Evolutionary conservation across 1,140 invertebrate species (phyloP), one percentile per base, ranked within the genome.

Genomic region (Mycetomoellerius zeteki): DNA sequence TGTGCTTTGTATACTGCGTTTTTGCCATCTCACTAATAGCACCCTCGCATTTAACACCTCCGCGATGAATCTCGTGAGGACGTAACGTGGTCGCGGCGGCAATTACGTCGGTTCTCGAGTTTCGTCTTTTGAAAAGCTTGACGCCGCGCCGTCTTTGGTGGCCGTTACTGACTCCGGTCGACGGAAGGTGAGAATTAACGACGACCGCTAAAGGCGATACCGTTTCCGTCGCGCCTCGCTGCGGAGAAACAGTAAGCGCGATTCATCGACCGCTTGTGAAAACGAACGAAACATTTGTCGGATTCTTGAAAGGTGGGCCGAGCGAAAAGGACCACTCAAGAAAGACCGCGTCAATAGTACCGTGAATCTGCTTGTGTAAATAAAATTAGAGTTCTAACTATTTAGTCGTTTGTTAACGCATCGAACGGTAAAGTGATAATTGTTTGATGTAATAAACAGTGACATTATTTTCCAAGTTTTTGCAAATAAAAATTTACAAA

Each of bases 151-250:
- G 78, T 78, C 76, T 88, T 86, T 67, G 76, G 60, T 78, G 64
- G 58, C 72, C 58, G 73, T 30, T 50, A 69, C 56, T 58, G 75
- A 50, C 50, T 50, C 30, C 82, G 72, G 76, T 71, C 62, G 78
- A 85, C 86, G 85, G 71, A 91, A 91, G 89, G 89, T 90, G 87
- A 90, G 90, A 91, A 91, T 90, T 91, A 90, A 90, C 89, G 86
- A 90, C 89, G 89, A 84, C 90, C 89, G 88, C 84, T 78, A 85
- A 82, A 86, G 77, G 78, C 90, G 89, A 89, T 90, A 87, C 89
- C 89, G 88, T 90, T 90, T 85, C 88, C 88, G 88, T 90, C 58
- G 77, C 88, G 89, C 88, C 81, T 90, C 88, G 89, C 88, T 89
- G 89, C 88, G 85, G 85, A 89, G 81, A 58, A 90, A 90, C 89